A percentile compares a stretch with the other conserved stretches of the same genome.
phyloP scores from a whole-genome alignment of 2,113 vertebrate species.

The Syrrhaptes paradoxus region DNA sequence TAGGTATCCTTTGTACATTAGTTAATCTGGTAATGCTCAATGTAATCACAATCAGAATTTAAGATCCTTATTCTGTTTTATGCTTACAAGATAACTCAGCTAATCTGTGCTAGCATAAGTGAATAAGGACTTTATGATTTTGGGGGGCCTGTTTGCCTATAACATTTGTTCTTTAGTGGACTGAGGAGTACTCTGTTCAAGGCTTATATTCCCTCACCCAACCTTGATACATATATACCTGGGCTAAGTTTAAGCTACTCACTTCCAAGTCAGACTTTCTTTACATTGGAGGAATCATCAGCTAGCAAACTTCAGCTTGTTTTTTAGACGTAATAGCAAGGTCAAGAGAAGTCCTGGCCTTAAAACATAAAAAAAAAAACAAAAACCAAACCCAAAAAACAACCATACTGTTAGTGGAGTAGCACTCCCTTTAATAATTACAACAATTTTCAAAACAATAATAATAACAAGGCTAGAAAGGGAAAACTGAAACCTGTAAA shows the following conservation, averaged over 20 bases:
- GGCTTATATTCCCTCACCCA: background rate
- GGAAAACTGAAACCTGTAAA: background rate
- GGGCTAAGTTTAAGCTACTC: background rate
- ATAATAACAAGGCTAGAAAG: background rate
- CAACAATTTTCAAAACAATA: background rate
- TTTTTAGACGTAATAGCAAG: background rate
- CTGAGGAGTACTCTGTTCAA: background rate
- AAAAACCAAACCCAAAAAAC: background rate
- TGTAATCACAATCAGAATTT: background rate
- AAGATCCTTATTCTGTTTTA: background rate
- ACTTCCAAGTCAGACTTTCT: background rate
- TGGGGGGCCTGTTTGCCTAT: fast-evolving
- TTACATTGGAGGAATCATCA: background rate
- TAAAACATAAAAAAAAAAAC: background rate
- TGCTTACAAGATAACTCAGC: background rate
- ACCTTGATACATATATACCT: background rate
- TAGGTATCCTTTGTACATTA: background rate
- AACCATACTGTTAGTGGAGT: background rate
- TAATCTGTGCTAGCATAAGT: background rate
- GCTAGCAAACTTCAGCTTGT: background rate
- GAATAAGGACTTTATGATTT: background rate
- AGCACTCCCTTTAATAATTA: background rate
- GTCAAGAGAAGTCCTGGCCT: background rate
- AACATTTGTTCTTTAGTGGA: background rate
- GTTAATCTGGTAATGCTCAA: background rate